Evolutionary conservation across 1,140 invertebrate species (phyloP).

Genomic region (Pseudomyrmex cubaensis): DNA sequence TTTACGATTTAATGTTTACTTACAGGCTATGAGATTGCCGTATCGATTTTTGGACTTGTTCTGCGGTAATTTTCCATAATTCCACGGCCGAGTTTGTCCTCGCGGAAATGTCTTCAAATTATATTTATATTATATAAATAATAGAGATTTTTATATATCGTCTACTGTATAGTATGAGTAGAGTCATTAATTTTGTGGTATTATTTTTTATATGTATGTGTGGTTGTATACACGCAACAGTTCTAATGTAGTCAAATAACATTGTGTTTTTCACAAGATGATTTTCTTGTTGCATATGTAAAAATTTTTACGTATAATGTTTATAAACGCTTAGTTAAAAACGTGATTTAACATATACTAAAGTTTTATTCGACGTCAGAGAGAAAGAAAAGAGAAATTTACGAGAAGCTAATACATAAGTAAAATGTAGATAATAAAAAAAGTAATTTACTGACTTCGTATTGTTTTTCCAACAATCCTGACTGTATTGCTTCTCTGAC

Average conservation of each 20-base stretch:
- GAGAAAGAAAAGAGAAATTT: not conserved
- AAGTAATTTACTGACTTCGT: constrained; percentile 63
- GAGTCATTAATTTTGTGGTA: no score
- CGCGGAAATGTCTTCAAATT: constrained; percentile 69
- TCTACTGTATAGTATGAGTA: no score
- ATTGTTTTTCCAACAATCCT: constrained; percentile 70
- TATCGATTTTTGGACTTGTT: constrained; percentile 92
- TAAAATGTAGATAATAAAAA: not conserved
- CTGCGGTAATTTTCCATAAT: constrained; percentile 78
- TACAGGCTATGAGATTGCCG: constrained; percentile 90
- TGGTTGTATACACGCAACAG: no score
- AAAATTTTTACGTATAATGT: no score
- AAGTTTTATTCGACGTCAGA: no score
- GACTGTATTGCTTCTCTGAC: constrained; percentile 68
- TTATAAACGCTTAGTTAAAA: no score
- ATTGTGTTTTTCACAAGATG: no score
- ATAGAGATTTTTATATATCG: not conserved
- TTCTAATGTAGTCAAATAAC: no score
- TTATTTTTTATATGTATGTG: no score
- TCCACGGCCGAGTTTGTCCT: constrained; percentile 74
- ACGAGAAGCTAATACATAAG: not conserved
- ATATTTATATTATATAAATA: no score
- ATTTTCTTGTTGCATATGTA: no score
- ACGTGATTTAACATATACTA: no score
- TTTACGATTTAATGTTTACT: constrained; percentile 66